Conservation (phyloP, 1,140 invertebrate genomes). For the Cepaea nemoralis region DNA sequence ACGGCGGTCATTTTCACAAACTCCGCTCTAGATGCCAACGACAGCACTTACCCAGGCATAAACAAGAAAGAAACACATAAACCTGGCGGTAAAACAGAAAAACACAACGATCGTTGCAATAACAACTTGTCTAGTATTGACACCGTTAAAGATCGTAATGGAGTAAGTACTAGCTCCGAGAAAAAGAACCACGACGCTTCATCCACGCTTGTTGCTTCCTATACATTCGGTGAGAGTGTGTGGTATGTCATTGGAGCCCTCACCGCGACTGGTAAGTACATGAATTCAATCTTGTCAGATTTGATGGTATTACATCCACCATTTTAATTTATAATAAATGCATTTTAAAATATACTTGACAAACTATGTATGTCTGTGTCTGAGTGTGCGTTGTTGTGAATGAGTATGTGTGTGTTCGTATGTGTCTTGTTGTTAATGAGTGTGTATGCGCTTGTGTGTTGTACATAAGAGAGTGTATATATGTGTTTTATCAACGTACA, state of each 20-base stretch:
- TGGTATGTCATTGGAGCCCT: conserved; percentile 94
- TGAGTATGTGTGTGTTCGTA: too few relatives aligned
- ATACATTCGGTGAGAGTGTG: conserved; percentile 76
- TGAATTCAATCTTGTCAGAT: too few relatives aligned
- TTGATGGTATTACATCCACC: too few relatives aligned
- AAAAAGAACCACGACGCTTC: neutral
- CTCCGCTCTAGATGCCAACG: neutral
- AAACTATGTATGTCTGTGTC: too few relatives aligned
- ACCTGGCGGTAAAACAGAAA: neutral
- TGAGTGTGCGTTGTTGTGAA: too few relatives aligned
- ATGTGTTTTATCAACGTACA: too few relatives aligned
- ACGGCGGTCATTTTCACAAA: neutral
- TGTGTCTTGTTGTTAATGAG: too few relatives aligned
- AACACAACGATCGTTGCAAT: neutral
- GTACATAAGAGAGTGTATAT: too few relatives aligned
- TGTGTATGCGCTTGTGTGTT: too few relatives aligned
- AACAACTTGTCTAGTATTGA: neutral
- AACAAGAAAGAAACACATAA: neutral
- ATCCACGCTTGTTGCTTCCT: neutral
- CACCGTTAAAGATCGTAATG: neutral
- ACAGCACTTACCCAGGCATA: too few relatives aligned
- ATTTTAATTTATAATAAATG: too few relatives aligned
- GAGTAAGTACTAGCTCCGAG: neutral
- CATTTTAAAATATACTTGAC: too few relatives aligned
- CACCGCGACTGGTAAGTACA: conserved; percentile 82